Evolutionary conservation across 2,888 invertebrate species (phyloP).

Genomic region (Amblyteles armatorius): DNA sequence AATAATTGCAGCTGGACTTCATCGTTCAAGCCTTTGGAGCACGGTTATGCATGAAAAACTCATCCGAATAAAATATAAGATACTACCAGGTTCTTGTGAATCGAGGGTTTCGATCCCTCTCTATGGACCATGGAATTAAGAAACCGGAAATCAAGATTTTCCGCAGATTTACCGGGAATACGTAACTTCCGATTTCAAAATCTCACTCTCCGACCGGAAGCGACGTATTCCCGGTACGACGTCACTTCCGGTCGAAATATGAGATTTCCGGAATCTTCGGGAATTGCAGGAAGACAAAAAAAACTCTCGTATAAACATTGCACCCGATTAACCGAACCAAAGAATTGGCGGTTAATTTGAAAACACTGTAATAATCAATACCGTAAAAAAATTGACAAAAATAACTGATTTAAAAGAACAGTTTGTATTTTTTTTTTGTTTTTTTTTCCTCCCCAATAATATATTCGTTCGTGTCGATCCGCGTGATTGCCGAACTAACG

Average conservation of each 20-base stretch:
- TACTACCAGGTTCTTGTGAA: background rate
- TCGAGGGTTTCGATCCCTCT: too few relatives aligned
- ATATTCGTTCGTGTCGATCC: slow-evolving; percentile 16
- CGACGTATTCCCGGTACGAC: too few relatives aligned
- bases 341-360: background rate
- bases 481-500: slow-evolving; percentile 45
- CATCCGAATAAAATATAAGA: background rate
- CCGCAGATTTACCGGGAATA: background rate
- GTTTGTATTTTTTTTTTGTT: background rate
- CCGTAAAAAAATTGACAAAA: background rate
- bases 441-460: slow-evolving; percentile 16
- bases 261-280: too few relatives aligned
- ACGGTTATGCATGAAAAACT: background rate
- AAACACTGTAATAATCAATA: background rate
- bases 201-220: too few relatives aligned
- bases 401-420: background rate
- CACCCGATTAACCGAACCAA: background rate
- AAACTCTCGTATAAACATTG: too few relatives aligned
- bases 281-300: too few relatives aligned
- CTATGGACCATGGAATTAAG: background rate
- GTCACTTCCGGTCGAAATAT: too few relatives aligned
- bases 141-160: background rate
- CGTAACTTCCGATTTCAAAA: too few relatives aligned
- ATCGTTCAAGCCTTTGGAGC: background rate
- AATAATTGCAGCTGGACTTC: slow-evolving; percentile 14